Conservation (phyloP, 2,888 invertebrate genomes). For the Eupeodes luniger region DNA sequence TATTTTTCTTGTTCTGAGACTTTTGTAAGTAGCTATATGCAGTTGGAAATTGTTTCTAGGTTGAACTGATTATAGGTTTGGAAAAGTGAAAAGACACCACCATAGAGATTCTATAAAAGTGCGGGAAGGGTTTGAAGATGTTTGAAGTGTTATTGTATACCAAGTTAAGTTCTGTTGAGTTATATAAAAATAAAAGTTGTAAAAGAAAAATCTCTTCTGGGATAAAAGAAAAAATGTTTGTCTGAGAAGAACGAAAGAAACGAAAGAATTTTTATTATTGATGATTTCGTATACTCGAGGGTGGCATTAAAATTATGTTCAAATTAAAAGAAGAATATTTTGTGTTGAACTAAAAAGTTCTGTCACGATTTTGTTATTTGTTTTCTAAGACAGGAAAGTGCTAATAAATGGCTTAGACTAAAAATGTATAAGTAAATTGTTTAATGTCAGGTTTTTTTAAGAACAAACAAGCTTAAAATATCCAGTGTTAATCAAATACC, state of each 20-base stretch:
- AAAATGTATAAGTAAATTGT: not conserved
- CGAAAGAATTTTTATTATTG: conserved; percentile 29
- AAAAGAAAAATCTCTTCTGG: conserved; percentile 24
- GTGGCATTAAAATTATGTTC: conserved; percentile 34
- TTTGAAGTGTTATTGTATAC: conserved; percentile 13
- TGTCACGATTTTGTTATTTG: conserved; percentile 23
- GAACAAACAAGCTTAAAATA: too few species aligned
- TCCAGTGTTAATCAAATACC: too few species aligned
- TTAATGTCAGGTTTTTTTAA: too few species aligned
- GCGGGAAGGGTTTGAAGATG: conserved; percentile 37
- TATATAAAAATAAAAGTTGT: not conserved
- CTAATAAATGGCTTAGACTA: not conserved
- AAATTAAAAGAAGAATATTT: conserved; percentile 24
- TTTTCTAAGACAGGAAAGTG: not conserved
- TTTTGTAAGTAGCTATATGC: not conserved
- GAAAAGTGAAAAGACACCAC: conserved; percentile 68
- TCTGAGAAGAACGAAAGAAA: not conserved
- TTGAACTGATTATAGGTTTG: conserved; percentile 72
- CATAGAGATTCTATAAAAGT: not conserved
- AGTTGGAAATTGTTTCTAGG: conserved; percentile 58
- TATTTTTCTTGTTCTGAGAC: conserved; percentile 2
- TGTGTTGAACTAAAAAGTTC: conserved; percentile 6
- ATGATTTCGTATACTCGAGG: conserved; percentile 39
- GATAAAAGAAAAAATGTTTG: conserved; percentile 34
- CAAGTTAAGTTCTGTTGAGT: conserved; percentile 35